Conservation (phyloP, 1,140 invertebrate species). For the Drosophila novamexicana region DNA sequence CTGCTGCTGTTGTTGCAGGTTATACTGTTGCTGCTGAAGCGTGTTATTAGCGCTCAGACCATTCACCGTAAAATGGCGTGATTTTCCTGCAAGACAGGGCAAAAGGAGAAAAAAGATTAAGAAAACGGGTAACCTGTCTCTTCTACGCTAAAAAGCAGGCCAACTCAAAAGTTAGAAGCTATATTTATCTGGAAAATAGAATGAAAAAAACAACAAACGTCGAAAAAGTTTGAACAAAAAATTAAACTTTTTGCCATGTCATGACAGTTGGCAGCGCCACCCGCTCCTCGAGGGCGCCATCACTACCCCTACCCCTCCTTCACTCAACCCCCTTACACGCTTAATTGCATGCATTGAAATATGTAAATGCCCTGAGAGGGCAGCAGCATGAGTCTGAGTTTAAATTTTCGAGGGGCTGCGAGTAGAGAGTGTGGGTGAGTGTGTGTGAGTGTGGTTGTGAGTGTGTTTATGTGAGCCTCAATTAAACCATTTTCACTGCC, state of each 20-base stretch:
- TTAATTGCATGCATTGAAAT: conserved; percentile 83
- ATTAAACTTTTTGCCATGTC: conserved; percentile 53
- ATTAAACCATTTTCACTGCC: conserved; percentile 78
- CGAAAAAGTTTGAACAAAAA: conserved; percentile 43
- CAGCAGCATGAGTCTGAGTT: not conserved
- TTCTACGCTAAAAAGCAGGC: not conserved
- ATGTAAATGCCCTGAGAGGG: conserved; percentile 65
- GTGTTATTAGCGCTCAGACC: conserved; percentile 79
- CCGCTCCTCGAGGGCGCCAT: not conserved
- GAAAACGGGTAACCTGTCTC: not conserved
- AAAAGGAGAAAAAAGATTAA: conserved; percentile 2
- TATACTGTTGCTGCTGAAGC: conserved; percentile 75
- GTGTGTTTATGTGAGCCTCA: conserved; percentile 52
- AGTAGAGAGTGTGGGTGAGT: no score
- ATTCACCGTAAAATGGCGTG: conserved; percentile 81
- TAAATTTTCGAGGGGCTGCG: not conserved
- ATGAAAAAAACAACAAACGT: not conserved
- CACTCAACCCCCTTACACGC: conserved; percentile 34
- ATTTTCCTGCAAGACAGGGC: conserved; percentile 66
- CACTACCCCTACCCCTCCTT: no score
- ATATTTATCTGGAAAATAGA: conserved; percentile 15
- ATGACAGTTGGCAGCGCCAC: conserved; percentile 44
- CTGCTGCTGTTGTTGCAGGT: conserved; percentile 66
- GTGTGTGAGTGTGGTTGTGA: conserved; percentile 1
- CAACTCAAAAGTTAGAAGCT: not conserved